Base-by-base conservation (phyloP, 2,113 vertebrate species). In the Damaliscus lunatus region DNA sequence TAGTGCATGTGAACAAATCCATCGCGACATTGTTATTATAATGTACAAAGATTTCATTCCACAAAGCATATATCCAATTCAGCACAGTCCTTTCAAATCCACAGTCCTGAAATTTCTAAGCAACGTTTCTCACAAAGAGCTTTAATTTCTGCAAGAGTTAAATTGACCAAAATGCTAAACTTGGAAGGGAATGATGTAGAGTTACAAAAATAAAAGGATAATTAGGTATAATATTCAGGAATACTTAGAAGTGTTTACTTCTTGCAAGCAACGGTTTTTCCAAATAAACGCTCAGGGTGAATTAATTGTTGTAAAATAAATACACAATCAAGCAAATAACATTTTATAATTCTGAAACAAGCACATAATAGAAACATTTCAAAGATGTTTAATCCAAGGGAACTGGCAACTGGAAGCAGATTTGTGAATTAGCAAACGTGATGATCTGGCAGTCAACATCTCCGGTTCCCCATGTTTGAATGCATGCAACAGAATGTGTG, bases 351-450 rank as follows among this genome's bases (percentile, higher is more conserved):
- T 97, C 95, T 80, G 48, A 96, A 98, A 97, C 87, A 96, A 96
- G 53, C n/a, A 90, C 90, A 97, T 90, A 88, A 97, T 97, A 90
- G 95, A 90, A 97, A 90, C 9, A 53, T 98, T 98, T 97, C 50
- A 94, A 93, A 98, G 91, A 96, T 85, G 86, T 48, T 46, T 92
- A 88, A 92, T 96, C 89, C 94, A 97, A 91, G 57, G 59, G n/a
- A 97, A 93, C 80, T 97, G 91, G 88, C 94, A 96, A 95, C 55
- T 95, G 40, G 48, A 98, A 96, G 94, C 90, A 97, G 84, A 93
- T 87, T 96, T 98, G 96, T 98, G 97, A 98, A 97, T 98, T 98
- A 98, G 87, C 87, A 97, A 98, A 97, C 43, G 71, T 97, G 98
- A 98, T 98, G 84, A 98, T 98, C 88, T 97, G 91, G 97, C 97